Base-by-base conservation (phyloP, 2,888 invertebrate genomes). In the Elegia similella region DNA sequence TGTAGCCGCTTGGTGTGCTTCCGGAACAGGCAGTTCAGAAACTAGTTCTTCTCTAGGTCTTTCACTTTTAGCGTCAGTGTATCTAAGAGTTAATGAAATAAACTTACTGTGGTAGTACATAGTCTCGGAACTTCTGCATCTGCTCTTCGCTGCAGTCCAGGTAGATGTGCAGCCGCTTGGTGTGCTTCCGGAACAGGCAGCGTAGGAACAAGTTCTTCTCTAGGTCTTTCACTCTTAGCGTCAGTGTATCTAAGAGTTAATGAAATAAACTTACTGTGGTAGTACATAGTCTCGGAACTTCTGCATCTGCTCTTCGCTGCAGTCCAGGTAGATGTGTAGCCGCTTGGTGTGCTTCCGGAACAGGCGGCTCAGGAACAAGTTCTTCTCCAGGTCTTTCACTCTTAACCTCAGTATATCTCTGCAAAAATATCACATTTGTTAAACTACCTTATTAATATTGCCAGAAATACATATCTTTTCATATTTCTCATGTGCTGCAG, bases 31-130 rank as follows among this genome's bases (percentile, higher is more conserved):
- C 83, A 70, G 6, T 80, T 70, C 52, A 92, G 69, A 64, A 83
- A 87, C 59, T 81, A 47, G 64, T 75, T 82, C 66, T 79, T 81
- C 34, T 86, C 85, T 2, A 82, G 63, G 12, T 80, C 65, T 60
- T 79, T 79, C 13, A 78, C 78, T 60, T 66, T 68, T 17, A 91
- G 68, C 58, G 72, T 79, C 17, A 91, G 60, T 54, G 72, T 71
- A 3, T 84, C 80, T 67, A n/a, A n/a, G n/a, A n/a, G n/a, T n/a
- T n/a, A n/a, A n/a, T n/a, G n/a, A n/a, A n/a, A n/a, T n/a, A 59
- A 85, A n/a, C 86, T 88, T 62, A 91, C 91, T 81, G 81, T 63
- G 85, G 80, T 60, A 91, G 69, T 15, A 89, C 72, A 62, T 68
- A 72, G 62, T 76, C 75, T 68, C 84, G 75, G 65, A 90, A 88